These are phyloP conservation scores for Zygaena filipendulae DNA, from an alignment of 2,888 invertebrate genomes.

Conservation along the genomic window DNA sequence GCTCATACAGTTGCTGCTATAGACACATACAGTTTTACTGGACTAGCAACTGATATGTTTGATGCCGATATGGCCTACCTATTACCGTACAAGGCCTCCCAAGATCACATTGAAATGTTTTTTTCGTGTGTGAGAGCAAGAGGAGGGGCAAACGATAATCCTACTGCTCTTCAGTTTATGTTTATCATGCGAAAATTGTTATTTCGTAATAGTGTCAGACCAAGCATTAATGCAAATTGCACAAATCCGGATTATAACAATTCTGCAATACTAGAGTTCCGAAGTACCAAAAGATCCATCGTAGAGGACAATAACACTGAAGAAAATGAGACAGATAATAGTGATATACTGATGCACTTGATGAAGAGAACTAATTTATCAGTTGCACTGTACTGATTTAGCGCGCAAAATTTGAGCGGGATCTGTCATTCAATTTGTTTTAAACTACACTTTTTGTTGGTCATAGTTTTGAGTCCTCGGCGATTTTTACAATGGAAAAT, in stretches of 20 bases:
- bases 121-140: conserved; percentile 9
- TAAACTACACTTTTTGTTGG: too few species aligned
- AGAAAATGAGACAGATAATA: too few species aligned
- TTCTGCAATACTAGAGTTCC: neutral
- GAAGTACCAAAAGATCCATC: too few species aligned
- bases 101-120: conserved; percentile 12
- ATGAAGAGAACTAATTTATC: too few species aligned
- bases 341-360: too few species aligned
- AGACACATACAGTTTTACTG: conserved; percentile 3
- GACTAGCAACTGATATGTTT: conserved; percentile 3
- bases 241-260: neutral
- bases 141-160: conserved; percentile 11
- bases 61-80: conserved; percentile 1
- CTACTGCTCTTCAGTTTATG: conserved; percentile 8
- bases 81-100: conserved; percentile 6
- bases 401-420: too few species aligned
- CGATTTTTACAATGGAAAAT: too few species aligned
- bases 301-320: too few species aligned
- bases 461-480: too few species aligned
- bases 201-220: conserved; percentile 3
- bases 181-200: conserved; percentile 8
- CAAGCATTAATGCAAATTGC: conserved; percentile 6
- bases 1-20: too few species aligned
- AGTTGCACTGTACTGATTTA: too few species aligned
- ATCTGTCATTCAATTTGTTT: too few species aligned